phyloP scores from a whole-genome alignment of 2,888 invertebrate genomes.

The Drosophila limbata region DNA sequence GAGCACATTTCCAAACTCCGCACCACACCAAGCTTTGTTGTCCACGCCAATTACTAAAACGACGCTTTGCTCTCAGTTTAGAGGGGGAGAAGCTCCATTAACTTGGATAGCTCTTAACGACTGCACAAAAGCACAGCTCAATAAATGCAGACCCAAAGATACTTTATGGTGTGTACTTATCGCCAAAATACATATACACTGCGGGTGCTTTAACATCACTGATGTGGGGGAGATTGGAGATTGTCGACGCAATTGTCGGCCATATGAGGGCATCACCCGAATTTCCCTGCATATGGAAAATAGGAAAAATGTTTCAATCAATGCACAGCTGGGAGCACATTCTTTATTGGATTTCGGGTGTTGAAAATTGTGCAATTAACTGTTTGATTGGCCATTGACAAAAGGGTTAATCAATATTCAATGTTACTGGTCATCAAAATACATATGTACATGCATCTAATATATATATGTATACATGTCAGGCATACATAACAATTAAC shows the following conservation, averaged over 20 bases:
- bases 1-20: slow-evolving; percentile 23
- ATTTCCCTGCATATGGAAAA: slow-evolving; percentile 7
- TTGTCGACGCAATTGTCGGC: slow-evolving; percentile 32
- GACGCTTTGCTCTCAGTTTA: slow-evolving; percentile 24
- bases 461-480: background rate
- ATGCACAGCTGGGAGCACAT: slow-evolving; percentile 35
- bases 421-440: slow-evolving; percentile 29
- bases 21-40: slow-evolving; percentile 38
- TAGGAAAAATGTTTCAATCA: slow-evolving; percentile 63
- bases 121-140: slow-evolving; percentile 68
- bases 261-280: slow-evolving; percentile 58
- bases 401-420: slow-evolving; percentile 58
- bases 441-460: slow-evolving; percentile 7
- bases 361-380: slow-evolving; percentile 59
- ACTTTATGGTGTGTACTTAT: slow-evolving; percentile 69
- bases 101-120: slow-evolving; percentile 64
- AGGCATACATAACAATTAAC: slow-evolving; percentile 10
- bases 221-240: slow-evolving; percentile 13
- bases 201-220: slow-evolving; percentile 29
- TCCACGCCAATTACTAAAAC: slow-evolving; percentile 61
- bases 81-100: slow-evolving; percentile 37
- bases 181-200: slow-evolving; percentile 51
- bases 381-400: slow-evolving; percentile 55
- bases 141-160: slow-evolving; percentile 58
- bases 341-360: slow-evolving; percentile 49